A percentile compares a stretch with the other conserved stretches of the same genome.
phyloP scores from a whole-genome alignment of 2,113 vertebrate genomes.

The Paramisgurnus dabryanus region DNA sequence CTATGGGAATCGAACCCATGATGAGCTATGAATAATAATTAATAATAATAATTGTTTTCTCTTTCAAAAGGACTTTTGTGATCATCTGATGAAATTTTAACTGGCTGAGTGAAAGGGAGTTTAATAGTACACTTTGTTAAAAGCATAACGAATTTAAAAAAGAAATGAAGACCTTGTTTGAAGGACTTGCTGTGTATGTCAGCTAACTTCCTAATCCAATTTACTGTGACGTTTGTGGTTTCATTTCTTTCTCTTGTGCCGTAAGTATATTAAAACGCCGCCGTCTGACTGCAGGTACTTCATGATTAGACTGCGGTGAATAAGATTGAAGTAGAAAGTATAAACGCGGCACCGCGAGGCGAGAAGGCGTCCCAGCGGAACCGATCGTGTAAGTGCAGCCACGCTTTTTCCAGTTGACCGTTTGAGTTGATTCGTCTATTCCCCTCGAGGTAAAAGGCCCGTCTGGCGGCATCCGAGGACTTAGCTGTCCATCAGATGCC shows the following conservation, averaged over 20 bases:
- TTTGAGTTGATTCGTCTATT: constrained; percentile 70
- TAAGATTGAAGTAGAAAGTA: constrained; percentile 34
- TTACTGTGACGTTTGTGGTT: constrained; percentile 32
- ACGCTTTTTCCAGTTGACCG: constrained; percentile 42
- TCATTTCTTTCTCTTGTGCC: background rate
- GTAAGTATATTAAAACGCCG: constrained; percentile 24
- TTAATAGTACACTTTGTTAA: constrained; percentile 18
- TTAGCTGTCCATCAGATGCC: constrained; percentile 67
- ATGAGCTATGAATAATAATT: too few species aligned
- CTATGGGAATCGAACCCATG: too few species aligned
- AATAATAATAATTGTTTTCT: too few species aligned
- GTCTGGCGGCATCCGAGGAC: constrained; percentile 65
- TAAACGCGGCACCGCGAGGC: constrained; percentile 9
- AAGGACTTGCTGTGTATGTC: constrained; percentile 17
- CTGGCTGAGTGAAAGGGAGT: constrained; percentile 22
- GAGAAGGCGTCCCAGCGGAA: constrained; percentile 24
- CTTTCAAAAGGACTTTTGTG: too few species aligned
- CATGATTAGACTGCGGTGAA: constrained; percentile 38
- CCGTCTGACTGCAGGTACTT: constrained; percentile 39
- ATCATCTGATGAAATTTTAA: too few species aligned
- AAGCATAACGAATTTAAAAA: constrained; percentile 12
- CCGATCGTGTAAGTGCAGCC: constrained; percentile 5
- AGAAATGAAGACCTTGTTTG: constrained; percentile 14
- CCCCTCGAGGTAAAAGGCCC: constrained; percentile 67
- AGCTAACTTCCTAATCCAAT: constrained; percentile 45